Conservation (phyloP, 2,113 vertebrate genomes). For the Cygnus atratus region DNA sequence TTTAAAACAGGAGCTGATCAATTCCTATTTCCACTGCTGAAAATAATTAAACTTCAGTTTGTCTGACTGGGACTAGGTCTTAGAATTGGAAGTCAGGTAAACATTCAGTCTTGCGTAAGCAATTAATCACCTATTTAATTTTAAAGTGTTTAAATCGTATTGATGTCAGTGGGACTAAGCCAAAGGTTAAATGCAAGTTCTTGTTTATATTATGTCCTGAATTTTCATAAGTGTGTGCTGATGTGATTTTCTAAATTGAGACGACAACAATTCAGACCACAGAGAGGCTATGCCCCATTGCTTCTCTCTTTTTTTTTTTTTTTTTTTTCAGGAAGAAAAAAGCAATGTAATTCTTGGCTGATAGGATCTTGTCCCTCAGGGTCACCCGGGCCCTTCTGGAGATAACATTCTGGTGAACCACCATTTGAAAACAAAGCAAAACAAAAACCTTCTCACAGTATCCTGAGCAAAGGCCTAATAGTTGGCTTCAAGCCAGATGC, state of each 20-base stretch:
- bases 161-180: not conserved
- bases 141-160: not conserved
- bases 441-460: not conserved
- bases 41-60: not conserved
- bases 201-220: not conserved
- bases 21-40: not conserved
- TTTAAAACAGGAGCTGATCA: not conserved
- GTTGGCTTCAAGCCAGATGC: not conserved
- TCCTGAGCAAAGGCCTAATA: not conserved
- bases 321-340: not conserved
- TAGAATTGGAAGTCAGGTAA: not conserved
- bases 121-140: not conserved
- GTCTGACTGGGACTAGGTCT: not conserved
- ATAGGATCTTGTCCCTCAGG: not conserved
- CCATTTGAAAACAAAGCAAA: not conserved
- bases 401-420: not conserved
- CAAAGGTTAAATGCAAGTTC: not conserved
- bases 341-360: not conserved
- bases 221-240: not conserved
- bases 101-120: accelerated
- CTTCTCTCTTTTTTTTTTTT: not conserved
- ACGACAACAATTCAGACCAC: accelerated
- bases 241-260: not conserved
- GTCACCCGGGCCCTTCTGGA: not conserved
- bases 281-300: not conserved